phyloP scores from a whole-genome alignment of 2,113 vertebrate genomes.

The Anoplopoma fimbria region DNA sequence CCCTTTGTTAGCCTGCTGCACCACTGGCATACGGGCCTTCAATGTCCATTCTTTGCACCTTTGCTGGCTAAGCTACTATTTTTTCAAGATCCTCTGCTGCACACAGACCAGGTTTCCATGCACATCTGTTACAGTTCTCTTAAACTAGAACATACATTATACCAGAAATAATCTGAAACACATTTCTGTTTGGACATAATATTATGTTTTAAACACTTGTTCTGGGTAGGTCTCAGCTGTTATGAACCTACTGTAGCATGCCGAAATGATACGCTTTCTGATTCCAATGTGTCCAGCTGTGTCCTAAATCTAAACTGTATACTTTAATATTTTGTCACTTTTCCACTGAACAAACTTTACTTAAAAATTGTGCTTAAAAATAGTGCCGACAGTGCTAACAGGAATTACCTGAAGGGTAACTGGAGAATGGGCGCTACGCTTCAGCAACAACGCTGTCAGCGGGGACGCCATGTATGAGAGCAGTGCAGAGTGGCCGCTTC shows the following conservation, averaged over 20 bases:
- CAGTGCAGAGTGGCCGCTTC: too few relatives aligned
- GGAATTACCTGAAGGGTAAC: too few relatives aligned
- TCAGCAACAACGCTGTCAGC: too few relatives aligned
- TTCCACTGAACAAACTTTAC: too few relatives aligned
- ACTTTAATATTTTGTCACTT: background rate
- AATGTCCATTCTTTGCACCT: constrained; percentile 33
- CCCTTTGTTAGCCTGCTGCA: constrained; percentile 28
- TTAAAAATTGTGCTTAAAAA: too few relatives aligned
- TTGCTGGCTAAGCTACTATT: constrained; percentile 7
- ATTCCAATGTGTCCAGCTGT: background rate
- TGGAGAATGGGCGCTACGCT: too few relatives aligned
- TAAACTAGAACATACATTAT: background rate
- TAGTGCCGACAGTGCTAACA: too few relatives aligned
- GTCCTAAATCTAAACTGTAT: background rate
- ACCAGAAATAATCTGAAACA: background rate
- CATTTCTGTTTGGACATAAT: background rate
- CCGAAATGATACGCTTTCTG: background rate
- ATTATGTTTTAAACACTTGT: background rate
- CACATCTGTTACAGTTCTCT: background rate
- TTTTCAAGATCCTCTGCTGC: background rate
- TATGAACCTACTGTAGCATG: background rate
- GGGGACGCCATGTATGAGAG: too few relatives aligned
- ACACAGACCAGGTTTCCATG: background rate
- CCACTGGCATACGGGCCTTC: background rate
- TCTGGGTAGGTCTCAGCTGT: background rate